Evolutionary conservation across 2,888 invertebrate genomes (phyloP).

Genomic region (Diachrysia chrysitis): DNA sequence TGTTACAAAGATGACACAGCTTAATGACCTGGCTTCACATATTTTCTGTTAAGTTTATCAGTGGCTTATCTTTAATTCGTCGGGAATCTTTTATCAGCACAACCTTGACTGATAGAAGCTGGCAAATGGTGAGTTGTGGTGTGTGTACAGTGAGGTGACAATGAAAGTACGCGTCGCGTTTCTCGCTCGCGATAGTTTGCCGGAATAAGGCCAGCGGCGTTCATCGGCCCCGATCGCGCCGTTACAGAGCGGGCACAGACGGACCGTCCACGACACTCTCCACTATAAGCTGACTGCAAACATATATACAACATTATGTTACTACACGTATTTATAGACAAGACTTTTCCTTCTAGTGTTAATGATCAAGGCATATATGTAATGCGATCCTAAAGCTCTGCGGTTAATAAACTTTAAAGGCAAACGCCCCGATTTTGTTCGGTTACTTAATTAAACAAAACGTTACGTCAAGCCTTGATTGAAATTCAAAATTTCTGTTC

Average conservation of each 20-base stretch:
- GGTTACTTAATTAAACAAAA: neutral
- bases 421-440: neutral
- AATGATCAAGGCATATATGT: constrained; percentile 1
- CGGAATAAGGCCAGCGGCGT: constrained; percentile 87
- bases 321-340: constrained; percentile 28
- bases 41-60: constrained; percentile 29
- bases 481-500: neutral
- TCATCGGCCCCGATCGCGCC: constrained; percentile 86
- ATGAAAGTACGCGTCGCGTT: constrained; percentile 86
- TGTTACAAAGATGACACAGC: constrained; percentile 8
- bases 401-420: neutral
- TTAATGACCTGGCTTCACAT: constrained; percentile 3
- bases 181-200: constrained; percentile 86
- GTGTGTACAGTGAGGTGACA: constrained; percentile 79
- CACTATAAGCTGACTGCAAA: constrained; percentile 42
- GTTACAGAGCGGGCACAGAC: constrained; percentile 73
- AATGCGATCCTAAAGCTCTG: neutral
- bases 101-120: constrained; percentile 51
- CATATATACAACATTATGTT: constrained; percentile 24
- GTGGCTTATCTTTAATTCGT: constrained; percentile 12
- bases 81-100: constrained; percentile 33
- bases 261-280: constrained; percentile 55
- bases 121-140: constrained; percentile 52
- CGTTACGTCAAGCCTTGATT: neutral
- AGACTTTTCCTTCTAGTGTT: constrained; percentile 27